Conservation (phyloP, 2,797 vertebrate genomes). For the Monodelphis domestica region DNA sequence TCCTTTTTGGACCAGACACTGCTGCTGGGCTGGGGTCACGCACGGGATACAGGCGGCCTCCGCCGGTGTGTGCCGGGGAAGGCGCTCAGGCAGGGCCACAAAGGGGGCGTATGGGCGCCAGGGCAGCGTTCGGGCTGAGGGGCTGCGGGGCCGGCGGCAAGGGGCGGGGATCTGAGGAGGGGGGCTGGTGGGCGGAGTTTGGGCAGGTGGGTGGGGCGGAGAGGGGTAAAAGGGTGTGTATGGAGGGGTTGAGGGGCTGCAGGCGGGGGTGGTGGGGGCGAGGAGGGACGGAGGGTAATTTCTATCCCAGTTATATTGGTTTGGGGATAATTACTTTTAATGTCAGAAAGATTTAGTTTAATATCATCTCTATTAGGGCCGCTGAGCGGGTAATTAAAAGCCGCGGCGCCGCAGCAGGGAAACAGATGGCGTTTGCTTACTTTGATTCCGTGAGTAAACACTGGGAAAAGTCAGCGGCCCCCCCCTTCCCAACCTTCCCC, state of each 20-base stretch:
- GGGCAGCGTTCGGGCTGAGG: background rate
- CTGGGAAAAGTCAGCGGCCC: conserved; percentile 90
- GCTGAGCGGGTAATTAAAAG: conserved; percentile 99
- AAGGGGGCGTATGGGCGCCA: background rate
- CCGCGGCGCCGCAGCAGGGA: conserved; percentile 95
- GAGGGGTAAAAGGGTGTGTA: background rate
- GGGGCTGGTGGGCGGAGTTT: background rate
- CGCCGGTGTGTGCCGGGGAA: background rate
- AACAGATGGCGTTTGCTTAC: conserved; percentile 99
- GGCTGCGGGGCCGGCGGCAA: background rate
- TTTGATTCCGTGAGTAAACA: conserved; percentile 98
- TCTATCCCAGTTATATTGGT: conserved; percentile 90
- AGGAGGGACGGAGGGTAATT: conserved; percentile 79
- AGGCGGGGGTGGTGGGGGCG: conserved; percentile 28
- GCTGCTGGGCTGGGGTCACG: background rate
- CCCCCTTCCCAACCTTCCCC: background rate
- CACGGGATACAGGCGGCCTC: background rate
- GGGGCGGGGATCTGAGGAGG: background rate
- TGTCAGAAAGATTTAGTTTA: conserved; percentile 99
- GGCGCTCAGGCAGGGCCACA: background rate
- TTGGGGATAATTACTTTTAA: conserved; percentile 99
- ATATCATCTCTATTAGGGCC: conserved; percentile 99
- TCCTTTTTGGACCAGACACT: background rate
- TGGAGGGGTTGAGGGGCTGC: background rate
- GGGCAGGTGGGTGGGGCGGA: background rate